Evolutionary conservation across 2,888 invertebrate species (phyloP), one percentile per base, ranked within the genome.

Genomic region (Dasypolia templi): DNA sequence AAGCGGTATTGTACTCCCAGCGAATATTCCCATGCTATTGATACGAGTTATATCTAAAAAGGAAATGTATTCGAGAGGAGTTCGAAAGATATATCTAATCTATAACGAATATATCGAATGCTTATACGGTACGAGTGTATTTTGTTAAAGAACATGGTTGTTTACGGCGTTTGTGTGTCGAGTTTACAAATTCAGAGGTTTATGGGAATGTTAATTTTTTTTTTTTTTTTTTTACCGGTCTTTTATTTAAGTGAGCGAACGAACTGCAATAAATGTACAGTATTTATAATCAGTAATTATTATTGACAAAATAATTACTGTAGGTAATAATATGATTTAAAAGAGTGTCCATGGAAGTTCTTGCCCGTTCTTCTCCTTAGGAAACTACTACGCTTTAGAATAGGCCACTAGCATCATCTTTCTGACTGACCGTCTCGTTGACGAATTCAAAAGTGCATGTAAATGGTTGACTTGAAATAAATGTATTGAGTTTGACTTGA

Each of bases 1-100:
- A 94, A 94, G 92, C 90, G 90, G 88, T 87, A 87, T 89, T 84
- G 85, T 85, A 82, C 81, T 87, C 79, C 69, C 49, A 58, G 62
- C 68, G 89, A 89, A 89, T 88, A 88, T 89, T 85, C 84, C 62
- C 72, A 78, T 81, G 80, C 74, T 85, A 87, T 86, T 86, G 87
- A 86, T 88, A 87, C 85, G 86, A 86, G 80, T 80, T 72, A 79
- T 81, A 81, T 79, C 68, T 82, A 81, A 83, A 81, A 80, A 72
- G 69, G 67, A 80, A 77, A 77, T 82, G 75, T 79, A 84, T 85
- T 84, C 76, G 65, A 42, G 62, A 70, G 68, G 62, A 76, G 79
- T 80, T 78, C 75, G 26, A 44, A 61, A 75, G 71, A 86, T 87
- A 7, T 35, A 87, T 82, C 72, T 85, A 74, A 81, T 87, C 44